Evolutionary conservation across 2,888 invertebrate species (phyloP), one percentile per base, ranked within the genome.

Genomic region (Podotricha telesiphe): DNA sequence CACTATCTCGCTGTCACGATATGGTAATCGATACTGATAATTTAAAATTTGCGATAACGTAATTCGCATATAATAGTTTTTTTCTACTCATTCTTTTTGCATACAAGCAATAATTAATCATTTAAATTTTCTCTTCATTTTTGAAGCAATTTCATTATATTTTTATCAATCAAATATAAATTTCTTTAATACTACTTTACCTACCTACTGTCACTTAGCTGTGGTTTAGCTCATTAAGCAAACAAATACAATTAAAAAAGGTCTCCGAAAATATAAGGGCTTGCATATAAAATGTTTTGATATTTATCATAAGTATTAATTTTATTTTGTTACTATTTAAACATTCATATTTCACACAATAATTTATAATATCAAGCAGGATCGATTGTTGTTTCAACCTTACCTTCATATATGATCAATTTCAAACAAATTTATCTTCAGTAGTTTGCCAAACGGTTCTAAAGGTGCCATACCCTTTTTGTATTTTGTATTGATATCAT

Each of bases 21-120:
- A 88, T 76, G 76, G 80, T 86, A 87, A 89, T 89, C 87, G 80
- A 84, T 84, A 82, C 73, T 82, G 86, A 89, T 88, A 88, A 83
- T 79, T 74, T 71, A 77, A 76, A 79, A 77, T 78, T 45, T 69
- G 71, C 69, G 86, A 88, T 87, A 86, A 81, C 71, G 71, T 70
- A 75, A 80, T 80, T 83, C 78, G 81, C 79, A 77, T 68, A 59
- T 28, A 66, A 67, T 67, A 68, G 59, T 42, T 69, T 42, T 28
- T 70, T 65, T 65, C 55, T 55, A 28, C 17, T 10, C 55, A 17
- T 17, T 34, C 3, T 34, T 55, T 55, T 8, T 34, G 34, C 53
- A 53, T 34, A 34, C 10, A 28, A 53, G 15, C 28, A 10, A 53
- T 53, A 28, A n/a, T n/a, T n/a, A n/a, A 28, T 8, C 4, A 28